These are phyloP conservation scores for Formica aserva DNA, from an alignment of 2,888 invertebrate species.

Conservation along the genomic window DNA sequence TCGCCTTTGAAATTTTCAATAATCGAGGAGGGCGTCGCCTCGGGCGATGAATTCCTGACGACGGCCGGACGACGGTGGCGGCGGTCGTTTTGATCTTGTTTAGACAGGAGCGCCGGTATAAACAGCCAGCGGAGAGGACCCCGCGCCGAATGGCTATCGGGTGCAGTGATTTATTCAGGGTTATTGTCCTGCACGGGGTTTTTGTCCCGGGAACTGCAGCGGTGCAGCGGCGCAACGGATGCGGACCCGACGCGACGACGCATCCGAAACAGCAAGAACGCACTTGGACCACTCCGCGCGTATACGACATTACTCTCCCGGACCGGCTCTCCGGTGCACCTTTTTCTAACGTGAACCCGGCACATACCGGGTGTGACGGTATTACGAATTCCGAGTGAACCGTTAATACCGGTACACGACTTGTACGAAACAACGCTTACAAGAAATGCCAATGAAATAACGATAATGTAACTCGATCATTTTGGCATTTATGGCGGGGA, in stretches of 20 bases:
- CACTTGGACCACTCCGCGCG: constrained; percentile 59
- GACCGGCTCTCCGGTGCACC: constrained; percentile 27
- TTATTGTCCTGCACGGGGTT: constrained; percentile 81
- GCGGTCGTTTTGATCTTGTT: constrained; percentile 74
- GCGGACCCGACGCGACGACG: constrained; percentile 8
- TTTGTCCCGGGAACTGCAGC: constrained; percentile 71
- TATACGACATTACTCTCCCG: constrained; percentile 66
- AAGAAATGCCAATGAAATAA: background rate
- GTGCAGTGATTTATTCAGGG: constrained; percentile 81
- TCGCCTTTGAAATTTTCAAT: constrained; percentile 54
- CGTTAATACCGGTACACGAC: constrained; percentile 35
- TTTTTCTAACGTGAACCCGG: constrained; percentile 66
- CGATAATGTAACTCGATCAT: background rate
- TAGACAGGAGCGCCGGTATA: constrained; percentile 60
- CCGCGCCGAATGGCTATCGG: constrained; percentile 70
- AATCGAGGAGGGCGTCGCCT: constrained; percentile 35
- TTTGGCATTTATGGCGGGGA: background rate
- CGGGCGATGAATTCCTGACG: constrained; percentile 46
- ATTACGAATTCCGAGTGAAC: constrained; percentile 42
- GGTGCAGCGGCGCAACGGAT: constrained; percentile 39
- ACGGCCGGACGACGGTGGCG: constrained; percentile 33
- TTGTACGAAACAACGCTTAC: constrained; percentile 10
- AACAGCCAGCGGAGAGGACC: constrained; percentile 54
- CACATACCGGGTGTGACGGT: constrained; percentile 63
- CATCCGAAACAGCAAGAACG: constrained; percentile 73